These are phyloP conservation scores for Myotis myotis DNA, from an alignment of 2,797 vertebrate genomes.

Conservation along the genomic window DNA sequence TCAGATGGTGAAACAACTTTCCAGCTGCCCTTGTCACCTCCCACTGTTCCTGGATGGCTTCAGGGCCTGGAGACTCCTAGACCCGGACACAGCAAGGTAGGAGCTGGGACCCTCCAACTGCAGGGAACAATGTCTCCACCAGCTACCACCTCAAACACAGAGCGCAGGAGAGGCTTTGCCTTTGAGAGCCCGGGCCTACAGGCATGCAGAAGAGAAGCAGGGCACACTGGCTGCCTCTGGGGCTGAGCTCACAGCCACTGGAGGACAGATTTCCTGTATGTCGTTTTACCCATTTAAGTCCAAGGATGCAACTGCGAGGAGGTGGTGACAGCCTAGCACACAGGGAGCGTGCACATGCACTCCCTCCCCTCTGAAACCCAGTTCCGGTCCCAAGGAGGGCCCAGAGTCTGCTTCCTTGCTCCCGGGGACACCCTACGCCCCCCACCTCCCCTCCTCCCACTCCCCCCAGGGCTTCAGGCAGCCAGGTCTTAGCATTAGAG, in stretches of 20 bases:
- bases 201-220: background rate
- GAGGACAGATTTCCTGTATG: constrained; percentile 67
- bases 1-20: background rate
- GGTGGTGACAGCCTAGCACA: constrained; percentile 10
- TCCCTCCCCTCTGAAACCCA: constrained; percentile 16
- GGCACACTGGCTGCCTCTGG: background rate
- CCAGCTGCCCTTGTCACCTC: background rate
- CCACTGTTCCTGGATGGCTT: background rate
- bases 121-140: background rate
- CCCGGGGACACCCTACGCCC: background rate
- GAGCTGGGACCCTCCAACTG: background rate
- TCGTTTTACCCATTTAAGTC: constrained; percentile 74
- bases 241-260: background rate
- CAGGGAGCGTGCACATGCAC: background rate
- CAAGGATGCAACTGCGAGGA: constrained; percentile 43
- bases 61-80: background rate
- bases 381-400: background rate
- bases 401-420: background rate
- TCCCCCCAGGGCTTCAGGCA: background rate
- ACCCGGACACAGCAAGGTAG: background rate
- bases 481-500: background rate
- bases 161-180: background rate
- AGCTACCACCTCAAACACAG: background rate
- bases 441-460: too few relatives aligned
- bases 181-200: background rate